phyloP scores from a whole-genome alignment of 92 coral and sea anemone species.

The Porites rus region DNA sequence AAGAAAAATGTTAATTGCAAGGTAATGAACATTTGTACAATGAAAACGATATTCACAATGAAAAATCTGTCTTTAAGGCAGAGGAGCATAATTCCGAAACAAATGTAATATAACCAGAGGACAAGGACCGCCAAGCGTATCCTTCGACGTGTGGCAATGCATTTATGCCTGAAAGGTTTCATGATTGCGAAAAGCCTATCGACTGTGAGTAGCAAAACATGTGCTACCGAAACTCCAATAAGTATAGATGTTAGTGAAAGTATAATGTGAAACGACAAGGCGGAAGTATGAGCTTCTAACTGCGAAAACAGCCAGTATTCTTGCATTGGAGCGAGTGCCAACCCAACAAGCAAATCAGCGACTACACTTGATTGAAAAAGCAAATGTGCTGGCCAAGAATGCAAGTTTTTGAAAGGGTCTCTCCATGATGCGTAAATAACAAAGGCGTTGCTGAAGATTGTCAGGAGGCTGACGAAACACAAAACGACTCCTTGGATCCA shows the following conservation, averaged over 20 bases:
- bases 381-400: no score
- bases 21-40: neutral
- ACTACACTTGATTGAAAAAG: no score
- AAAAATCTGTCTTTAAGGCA: neutral
- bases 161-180: conserved; percentile 8
- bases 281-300: neutral
- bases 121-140: neutral
- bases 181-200: conserved; percentile 28
- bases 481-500: no score
- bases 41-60: neutral
- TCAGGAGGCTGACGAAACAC: no score
- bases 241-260: conserved; percentile 7
- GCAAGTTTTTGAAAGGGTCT: no score
- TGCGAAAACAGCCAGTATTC: no score
- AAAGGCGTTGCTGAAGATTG: no score
- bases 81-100: conserved; percentile 18
- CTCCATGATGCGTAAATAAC: no score
- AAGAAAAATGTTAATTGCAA: neutral
- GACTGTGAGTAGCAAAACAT: conserved; percentile 2
- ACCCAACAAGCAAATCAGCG: no score
- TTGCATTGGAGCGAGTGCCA: no score
- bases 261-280: conserved; percentile 6
- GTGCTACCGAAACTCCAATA: conserved; percentile 24
- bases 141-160: conserved; percentile 9
- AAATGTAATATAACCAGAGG: conserved; percentile 18